Evolutionary conservation across 2,113 vertebrate genomes (phyloP).

Genomic region (Tragelaphus imberbis): DNA sequence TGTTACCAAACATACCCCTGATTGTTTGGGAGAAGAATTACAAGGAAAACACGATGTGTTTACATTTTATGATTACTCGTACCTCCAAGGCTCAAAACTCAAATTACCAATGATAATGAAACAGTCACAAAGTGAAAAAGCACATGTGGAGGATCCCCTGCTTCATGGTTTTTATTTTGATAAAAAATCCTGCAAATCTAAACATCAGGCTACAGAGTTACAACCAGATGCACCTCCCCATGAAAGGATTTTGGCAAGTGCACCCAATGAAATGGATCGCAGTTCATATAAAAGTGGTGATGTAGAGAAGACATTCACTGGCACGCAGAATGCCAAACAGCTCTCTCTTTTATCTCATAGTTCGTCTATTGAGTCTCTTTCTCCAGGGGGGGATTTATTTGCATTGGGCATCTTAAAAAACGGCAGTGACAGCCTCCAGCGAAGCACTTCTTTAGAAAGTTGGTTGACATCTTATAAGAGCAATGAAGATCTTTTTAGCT

Average conservation of each 20-base stretch:
- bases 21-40: conserved; percentile 75
- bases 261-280: conserved; percentile 68
- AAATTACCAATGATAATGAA: conserved; percentile 80
- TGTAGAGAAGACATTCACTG: conserved; percentile 67
- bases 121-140: conserved; percentile 75
- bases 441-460: conserved; percentile 92
- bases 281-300: conserved; percentile 67
- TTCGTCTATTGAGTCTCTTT: conserved; percentile 94
- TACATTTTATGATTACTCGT: conserved; percentile 87
- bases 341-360: conserved; percentile 81
- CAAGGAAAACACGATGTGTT: conserved; percentile 80
- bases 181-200: conserved; percentile 84
- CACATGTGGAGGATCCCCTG: conserved; percentile 77
- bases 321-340: conserved; percentile 68
- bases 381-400: conserved; percentile 88
- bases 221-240: conserved; percentile 67
- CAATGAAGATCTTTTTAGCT: conserved; percentile 84
- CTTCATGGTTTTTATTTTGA: conserved; percentile 81
- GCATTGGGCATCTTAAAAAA: conserved; percentile 83
- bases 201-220: conserved; percentile 78
- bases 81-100: conserved; percentile 83
- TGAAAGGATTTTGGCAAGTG: conserved; percentile 67
- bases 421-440: conserved; percentile 85
- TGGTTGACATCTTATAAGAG: conserved; percentile 87
- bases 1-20: conserved; percentile 61